Percentiles rank a stretch among this genome's conserved stretches.
phyloP scores from a whole-genome alignment of 1,140 invertebrate species.

The Drosophila asahinai region DNA sequence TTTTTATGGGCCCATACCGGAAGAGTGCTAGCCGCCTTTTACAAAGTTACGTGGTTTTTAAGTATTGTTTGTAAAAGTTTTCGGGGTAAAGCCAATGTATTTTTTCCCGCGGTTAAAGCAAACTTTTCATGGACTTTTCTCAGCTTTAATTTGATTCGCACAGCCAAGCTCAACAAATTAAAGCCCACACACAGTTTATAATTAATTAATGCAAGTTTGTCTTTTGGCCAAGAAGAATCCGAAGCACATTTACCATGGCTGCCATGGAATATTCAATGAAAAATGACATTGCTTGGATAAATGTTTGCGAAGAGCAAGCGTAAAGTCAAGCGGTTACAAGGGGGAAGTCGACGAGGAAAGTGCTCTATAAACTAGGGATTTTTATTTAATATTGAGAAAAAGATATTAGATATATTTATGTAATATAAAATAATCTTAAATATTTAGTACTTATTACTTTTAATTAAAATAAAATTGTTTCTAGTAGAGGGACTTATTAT shows the following conservation, averaged over 20 bases:
- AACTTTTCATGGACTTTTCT: constrained; percentile 7
- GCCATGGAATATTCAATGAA: constrained; percentile 50
- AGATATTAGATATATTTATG: background rate
- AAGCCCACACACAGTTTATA: constrained; percentile 42
- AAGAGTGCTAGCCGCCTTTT: constrained; percentile 21
- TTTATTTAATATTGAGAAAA: too few species aligned
- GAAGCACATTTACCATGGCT: constrained; percentile 48
- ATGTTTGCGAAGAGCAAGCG: constrained; percentile 36
- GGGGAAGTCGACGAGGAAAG: background rate
- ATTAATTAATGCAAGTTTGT: constrained; percentile 71
- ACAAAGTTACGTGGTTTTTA: constrained; percentile 56
- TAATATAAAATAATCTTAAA: too few species aligned
- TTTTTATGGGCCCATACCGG: constrained; percentile 28
- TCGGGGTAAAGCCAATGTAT: background rate
- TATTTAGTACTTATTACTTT: too few species aligned
- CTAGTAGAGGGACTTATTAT: background rate
- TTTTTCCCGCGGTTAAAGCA: constrained; percentile 8
- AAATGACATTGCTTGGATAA: constrained; percentile 50
- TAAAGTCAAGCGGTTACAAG: constrained; percentile 12
- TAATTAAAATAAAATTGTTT: background rate
- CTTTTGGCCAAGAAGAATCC: constrained; percentile 35
- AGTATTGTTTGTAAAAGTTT: constrained; percentile 56
- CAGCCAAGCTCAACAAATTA: constrained; percentile 17
- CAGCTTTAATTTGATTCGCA: constrained; percentile 36
- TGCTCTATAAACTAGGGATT: background rate